Evolutionary conservation across 1,140 invertebrate species (phyloP).

Genomic region (Drosophila nigrodunni): DNA sequence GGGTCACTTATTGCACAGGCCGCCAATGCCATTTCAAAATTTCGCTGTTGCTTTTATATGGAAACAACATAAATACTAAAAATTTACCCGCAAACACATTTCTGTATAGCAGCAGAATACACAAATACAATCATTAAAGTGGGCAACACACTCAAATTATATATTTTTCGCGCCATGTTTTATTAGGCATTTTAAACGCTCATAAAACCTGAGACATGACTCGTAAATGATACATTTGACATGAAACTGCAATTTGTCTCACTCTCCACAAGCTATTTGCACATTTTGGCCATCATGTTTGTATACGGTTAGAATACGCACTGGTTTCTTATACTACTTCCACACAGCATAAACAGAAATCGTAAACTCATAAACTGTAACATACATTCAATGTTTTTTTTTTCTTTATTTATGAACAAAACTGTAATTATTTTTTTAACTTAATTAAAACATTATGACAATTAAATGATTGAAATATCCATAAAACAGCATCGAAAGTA

Average conservation of each 20-base stretch:
- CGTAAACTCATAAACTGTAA: no score
- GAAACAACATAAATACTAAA: not conserved
- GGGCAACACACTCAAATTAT: slow-evolving; percentile 51
- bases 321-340: no score
- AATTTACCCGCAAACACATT: slow-evolving; percentile 29
- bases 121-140: slow-evolving; percentile 14
- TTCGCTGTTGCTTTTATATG: slow-evolving; percentile 13
- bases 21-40: slow-evolving; percentile 69
- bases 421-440: no score
- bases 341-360: no score
- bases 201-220: slow-evolving; percentile 58
- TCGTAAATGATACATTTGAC: slow-evolving; percentile 52
- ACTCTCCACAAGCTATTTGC: slow-evolving; percentile 7
- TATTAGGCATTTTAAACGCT: slow-evolving; percentile 62
- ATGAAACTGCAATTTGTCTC: slow-evolving; percentile 70
- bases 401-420: no score
- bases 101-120: not conserved
- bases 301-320: no score
- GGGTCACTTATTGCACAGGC: slow-evolving; percentile 43
- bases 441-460: no score
- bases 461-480: no score
- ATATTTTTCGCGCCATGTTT: slow-evolving; percentile 41
- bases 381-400: no score
- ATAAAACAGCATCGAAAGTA: no score
- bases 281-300: no score